Evolutionary conservation across 2,888 invertebrate species (phyloP), one percentile per base, ranked within the genome.

Genomic region (Drosophila falleni): DNA sequence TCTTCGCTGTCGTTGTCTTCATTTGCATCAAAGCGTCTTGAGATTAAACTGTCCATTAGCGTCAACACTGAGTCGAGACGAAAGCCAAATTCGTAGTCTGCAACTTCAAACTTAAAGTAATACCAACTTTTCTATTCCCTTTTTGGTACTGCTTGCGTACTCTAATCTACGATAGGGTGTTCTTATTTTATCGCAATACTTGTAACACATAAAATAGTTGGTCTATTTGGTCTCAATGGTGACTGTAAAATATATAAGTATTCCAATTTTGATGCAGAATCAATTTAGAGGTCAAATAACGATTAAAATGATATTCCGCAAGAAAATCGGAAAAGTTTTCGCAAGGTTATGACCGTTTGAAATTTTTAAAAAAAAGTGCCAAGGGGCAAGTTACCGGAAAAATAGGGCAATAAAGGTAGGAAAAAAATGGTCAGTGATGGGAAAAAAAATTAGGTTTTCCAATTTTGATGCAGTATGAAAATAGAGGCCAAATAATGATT

Each of bases 31-130:
- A 61, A 70, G 51, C 33, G 37, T 71, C 70, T 64, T 68, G 59
- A 87, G 85, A 89, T 89, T 86, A 89, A 89, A 89, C 85, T 86
- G 85, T 89, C 85, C 89, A 85, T 85, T 85, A 85, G 85, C 89
- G 85, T 85, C 85, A 83, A 76, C 81, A 76, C 79, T 46, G 71
- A 74, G 62, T 54, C 61, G 49, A 62, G 63, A 68, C 79, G 64
- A 76, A 66, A 61, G 60, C 67, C 51, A 61, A 65, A 61, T 23
- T 46, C 56, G 15, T 13, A 46, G 26, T 5, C 35, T 56, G 15
- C 33, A 26, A 44, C 33, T 29, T 15, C 5, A 19, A 49, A 16
- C 26, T 49, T 29, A 23, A 46, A 39, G 11, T 33, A 6, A 35
- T 41, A 44, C 58, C 44, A 54, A 61, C 29, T 50, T 39, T 39